These are phyloP conservation scores for Polia nebulosa DNA, from an alignment of 2,888 invertebrate species.

Conservation along the genomic window DNA sequence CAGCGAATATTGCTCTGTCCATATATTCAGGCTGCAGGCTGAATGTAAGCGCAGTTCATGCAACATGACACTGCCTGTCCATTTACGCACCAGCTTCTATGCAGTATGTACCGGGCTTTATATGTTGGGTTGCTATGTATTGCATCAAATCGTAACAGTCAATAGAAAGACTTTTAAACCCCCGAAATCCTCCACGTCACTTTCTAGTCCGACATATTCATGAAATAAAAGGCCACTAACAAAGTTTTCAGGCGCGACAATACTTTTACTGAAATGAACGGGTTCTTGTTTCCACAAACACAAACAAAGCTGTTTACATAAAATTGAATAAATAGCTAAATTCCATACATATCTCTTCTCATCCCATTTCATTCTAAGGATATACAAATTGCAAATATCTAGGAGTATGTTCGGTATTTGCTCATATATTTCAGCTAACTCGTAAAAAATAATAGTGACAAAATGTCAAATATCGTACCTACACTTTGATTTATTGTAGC, in stretches of 20 bases:
- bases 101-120: constrained; percentile 29
- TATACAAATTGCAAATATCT: constrained; percentile 40
- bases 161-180: constrained; percentile 28
- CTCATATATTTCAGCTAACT: constrained; percentile 26
- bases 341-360: constrained; percentile 26
- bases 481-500: constrained; percentile 55
- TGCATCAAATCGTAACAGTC: constrained; percentile 11
- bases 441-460: constrained; percentile 58
- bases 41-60: constrained; percentile 41
- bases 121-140: constrained; percentile 15
- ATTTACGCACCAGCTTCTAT: not conserved
- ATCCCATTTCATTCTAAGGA: constrained; percentile 39
- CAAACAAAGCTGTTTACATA: constrained; percentile 60
- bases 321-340: constrained; percentile 50
- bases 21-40: constrained; percentile 22
- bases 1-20: constrained; percentile 2
- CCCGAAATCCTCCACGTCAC: constrained; percentile 14
- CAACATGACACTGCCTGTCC: constrained; percentile 37
- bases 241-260: constrained; percentile 15
- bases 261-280: constrained; percentile 15
- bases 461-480: constrained; percentile 58
- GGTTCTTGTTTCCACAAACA: constrained; percentile 17
- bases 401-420: constrained; percentile 28
- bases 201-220: constrained; percentile 14
- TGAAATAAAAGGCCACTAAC: constrained; percentile 21